Evolutionary conservation across 2,797 vertebrate species (phyloP).

Genomic region (Chelidonichthys spinosus): DNA sequence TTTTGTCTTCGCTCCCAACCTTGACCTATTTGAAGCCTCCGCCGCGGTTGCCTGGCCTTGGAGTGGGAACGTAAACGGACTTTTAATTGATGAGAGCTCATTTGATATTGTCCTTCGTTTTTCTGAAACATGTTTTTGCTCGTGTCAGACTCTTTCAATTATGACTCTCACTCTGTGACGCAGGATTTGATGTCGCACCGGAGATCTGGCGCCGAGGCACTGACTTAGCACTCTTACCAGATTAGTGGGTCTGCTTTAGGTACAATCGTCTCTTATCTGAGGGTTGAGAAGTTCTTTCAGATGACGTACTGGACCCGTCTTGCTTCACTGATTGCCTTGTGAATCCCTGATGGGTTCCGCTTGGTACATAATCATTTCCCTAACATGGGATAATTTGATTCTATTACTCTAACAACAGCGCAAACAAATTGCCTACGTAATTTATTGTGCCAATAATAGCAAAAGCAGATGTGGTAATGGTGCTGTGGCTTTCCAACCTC

Average conservation of each 20-base stretch:
- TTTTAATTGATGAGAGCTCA: constrained; percentile 77
- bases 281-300: constrained; percentile 56
- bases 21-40: constrained; percentile 82
- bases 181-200: constrained; percentile 21
- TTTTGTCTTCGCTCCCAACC: constrained; percentile 83
- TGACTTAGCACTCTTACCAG: constrained; percentile 39
- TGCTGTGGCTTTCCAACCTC: constrained; percentile 71
- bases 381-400: constrained; percentile 82
- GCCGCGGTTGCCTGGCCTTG: constrained; percentile 64
- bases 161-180: constrained; percentile 18
- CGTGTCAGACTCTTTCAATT: constrained; percentile 67
- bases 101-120: constrained; percentile 81
- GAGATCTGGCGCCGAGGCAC: constrained; percentile 16
- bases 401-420: constrained; percentile 82
- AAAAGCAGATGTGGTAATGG: constrained; percentile 82
- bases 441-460: constrained; percentile 84
- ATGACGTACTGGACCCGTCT: constrained; percentile 72
- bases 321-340: constrained; percentile 80
- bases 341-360: constrained; percentile 81
- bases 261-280: constrained; percentile 25
- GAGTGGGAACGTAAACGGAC: constrained; percentile 74
- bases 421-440: constrained; percentile 84
- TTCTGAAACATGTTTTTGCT: constrained; percentile 44
- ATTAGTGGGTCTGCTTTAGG: constrained; percentile 32
- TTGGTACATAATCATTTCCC: constrained; percentile 82